phyloP scores from a whole-genome alignment of 2,113 vertebrate species.

The Pelusios castaneus region DNA sequence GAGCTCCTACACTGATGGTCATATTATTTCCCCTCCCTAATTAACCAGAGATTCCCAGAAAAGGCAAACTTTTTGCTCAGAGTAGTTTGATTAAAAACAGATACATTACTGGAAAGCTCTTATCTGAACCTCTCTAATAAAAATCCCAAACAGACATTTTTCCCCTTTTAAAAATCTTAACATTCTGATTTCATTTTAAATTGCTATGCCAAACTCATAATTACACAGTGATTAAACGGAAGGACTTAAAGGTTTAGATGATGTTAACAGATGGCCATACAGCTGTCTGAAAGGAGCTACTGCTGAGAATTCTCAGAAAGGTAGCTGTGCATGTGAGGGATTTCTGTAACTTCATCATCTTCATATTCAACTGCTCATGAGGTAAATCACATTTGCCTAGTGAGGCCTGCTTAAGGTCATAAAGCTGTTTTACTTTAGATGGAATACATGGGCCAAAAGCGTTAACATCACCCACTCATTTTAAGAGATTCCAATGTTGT shows the following conservation, averaged over 20 bases:
- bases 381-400: not conserved
- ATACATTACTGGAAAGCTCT: too few species aligned
- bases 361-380: not conserved
- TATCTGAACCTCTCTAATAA: too few species aligned
- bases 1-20: not conserved
- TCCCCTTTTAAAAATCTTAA: not conserved
- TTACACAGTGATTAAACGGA: not conserved
- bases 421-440: not conserved
- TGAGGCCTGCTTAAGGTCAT: not conserved
- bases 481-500: not conserved
- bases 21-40: not conserved
- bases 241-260: not conserved
- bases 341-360: not conserved
- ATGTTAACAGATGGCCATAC: too few species aligned
- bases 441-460: not conserved
- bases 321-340: not conserved
- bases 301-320: not conserved
- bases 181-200: not conserved
- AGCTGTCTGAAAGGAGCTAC: not conserved
- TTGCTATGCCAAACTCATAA: not conserved
- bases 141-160: too few species aligned
- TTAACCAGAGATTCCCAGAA: too few species aligned
- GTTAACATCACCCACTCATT: not conserved
- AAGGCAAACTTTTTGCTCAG: too few species aligned
- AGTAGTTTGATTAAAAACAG: too few species aligned